Conservation (phyloP, 2,888 invertebrate species). For the Pseudococcus viburni region DNA sequence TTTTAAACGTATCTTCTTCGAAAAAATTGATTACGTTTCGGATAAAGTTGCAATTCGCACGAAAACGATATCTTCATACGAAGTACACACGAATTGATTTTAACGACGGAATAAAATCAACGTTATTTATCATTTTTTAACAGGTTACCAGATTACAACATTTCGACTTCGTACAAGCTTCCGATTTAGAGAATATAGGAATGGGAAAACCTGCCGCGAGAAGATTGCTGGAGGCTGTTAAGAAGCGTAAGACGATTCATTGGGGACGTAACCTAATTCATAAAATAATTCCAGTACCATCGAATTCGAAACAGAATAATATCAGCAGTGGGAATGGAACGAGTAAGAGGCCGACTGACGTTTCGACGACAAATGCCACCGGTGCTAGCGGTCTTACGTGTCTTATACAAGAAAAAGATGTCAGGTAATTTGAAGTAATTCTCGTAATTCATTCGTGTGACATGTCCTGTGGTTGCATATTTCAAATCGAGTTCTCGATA, state of each 20-base stretch:
- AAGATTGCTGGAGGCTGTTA: conserved; percentile 90
- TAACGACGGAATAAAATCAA: not conserved
- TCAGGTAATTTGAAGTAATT: conserved; percentile 73
- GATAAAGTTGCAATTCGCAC: no score
- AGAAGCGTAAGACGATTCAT: conserved; percentile 86
- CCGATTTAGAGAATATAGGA: conserved; percentile 95
- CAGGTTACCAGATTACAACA: conserved; percentile 92
- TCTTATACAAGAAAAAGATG: conserved; percentile 87
- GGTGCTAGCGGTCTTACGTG: conserved; percentile 77
- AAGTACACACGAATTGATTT: not conserved
- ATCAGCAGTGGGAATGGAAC: conserved; percentile 25
- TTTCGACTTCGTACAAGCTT: conserved; percentile 96
- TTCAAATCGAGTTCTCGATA: conserved; percentile 44
- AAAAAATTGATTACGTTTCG: no score
- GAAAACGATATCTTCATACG: not conserved
- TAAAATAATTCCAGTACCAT: conserved; percentile 77
- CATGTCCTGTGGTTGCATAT: conserved; percentile 67
- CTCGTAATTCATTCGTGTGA: not conserved
- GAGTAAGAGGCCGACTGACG: conserved; percentile 18
- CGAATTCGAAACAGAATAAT: conserved; percentile 56
- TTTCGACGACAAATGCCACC: not conserved
- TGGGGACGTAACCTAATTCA: conserved; percentile 88
- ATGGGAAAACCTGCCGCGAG: conserved; percentile 94
- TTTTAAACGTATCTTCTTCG: no score
- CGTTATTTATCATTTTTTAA: not conserved